Evolutionary conservation across 2,113 vertebrate species (phyloP), one percentile per base, ranked within the genome.

Genomic region (Brachypodius melanocephalos): DNA sequence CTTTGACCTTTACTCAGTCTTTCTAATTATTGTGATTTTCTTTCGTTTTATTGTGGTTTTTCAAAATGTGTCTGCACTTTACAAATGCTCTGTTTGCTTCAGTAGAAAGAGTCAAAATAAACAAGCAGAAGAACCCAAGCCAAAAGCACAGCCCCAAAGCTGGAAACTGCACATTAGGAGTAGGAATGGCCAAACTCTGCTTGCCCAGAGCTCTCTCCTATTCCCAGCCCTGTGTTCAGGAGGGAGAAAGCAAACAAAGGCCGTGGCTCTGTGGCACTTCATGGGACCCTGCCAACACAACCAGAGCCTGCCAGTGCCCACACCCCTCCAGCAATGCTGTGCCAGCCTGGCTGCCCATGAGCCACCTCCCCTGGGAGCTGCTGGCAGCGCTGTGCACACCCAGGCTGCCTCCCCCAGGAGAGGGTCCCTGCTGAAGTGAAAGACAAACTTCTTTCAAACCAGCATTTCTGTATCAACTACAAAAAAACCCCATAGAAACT

Each of bases 21-120:
- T 97, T 90, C 38, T 97, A 95, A 97, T 97, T 95, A 97, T 77
- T 90, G 87, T 97, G 43, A 93, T 95, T 96, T 96, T 92, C 88
- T 85, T 84, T 93, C 11, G 8, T 85, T 92, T 95, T 95, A 89
- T 79, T 90, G 95, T 96, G 95, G 92, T 58, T 92, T 95, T 96
- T 62, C 82, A 68, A 86, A 95, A 92, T 18, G n/a, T 74, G 82
- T 93, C 92, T 78, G 68, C 48, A 77, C 55, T 95, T 88, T 68
- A 61, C 32, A 83, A 90, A 61, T 5, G 45, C 17, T 66, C 89
- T 63, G 22, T 88, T 96, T 89, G 58, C 52, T 84, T 93, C 90
- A 51, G 66, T 13, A 93, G 88, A 67, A 94, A 78, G 75, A 90
- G 72, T 88, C 83, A 69, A 92, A 94, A 94, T 82, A 95, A 96